Evolutionary conservation across 2,113 vertebrate species (phyloP), one percentile per base, ranked within the genome.

Genomic region (Acanthochromis polyacanthus): DNA sequence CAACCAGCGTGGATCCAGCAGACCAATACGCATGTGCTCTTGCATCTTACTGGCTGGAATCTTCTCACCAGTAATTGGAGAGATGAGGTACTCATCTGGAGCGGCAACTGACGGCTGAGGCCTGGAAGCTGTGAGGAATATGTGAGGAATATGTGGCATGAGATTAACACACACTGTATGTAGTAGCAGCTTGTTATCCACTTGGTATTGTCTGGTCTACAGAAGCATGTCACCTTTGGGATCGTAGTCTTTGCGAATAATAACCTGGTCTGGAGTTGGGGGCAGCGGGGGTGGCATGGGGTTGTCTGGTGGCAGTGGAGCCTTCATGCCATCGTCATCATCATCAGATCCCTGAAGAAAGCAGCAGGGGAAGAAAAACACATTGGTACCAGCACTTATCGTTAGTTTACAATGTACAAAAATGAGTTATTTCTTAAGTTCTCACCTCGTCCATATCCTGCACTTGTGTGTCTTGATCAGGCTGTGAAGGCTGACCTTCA

Each of bases 31-130:
- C 98, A 99, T 99, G 88, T 99, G 98, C 51, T 99, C 98, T 74
- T 99, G 98, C 97, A 99, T 99, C 91, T 99, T 99, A 86, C 98
- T 99, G 88, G 98, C 98, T 1, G 94, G 98, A 71, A 99, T 99
- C 87, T 97, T 98, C 93, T 99, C 98, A 15, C 98, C 98, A 11
- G 98, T 99, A 85, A 99, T 99, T 72, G 98, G 98, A 14, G 98
- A 99, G 77, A 99, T 97, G 0, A 99, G 96, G 85, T 98, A 99
- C 50, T 99, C 98, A 25, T 98, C 98, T 0, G 96, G 92, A 73
- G 94, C 86, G 0, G 93, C 83, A 3, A 96, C 80, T 0, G 96
- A 92, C 0, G 96, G 93, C 66, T 94, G 93, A 0, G 96, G 95
- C 82, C 96, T 99, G 58, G 97, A 97, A 55, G 98, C 98, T 99